Conservation (phyloP, 2,113 vertebrate species). For the Pitta sordida region DNA sequence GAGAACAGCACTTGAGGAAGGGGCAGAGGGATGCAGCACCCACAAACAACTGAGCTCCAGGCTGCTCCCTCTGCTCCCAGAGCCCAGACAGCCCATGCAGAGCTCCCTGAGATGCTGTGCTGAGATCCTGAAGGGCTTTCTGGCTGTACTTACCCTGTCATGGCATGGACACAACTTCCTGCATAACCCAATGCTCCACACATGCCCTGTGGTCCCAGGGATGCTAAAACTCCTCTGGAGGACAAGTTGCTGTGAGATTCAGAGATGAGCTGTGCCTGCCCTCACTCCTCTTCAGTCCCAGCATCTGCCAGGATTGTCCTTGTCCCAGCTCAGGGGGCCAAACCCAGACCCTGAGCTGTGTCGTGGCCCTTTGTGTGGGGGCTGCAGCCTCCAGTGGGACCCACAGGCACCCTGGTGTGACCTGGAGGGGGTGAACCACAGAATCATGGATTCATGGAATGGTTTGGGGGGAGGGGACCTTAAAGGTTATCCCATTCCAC, state of each 20-base stretch:
- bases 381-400: background rate
- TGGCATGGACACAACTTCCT: rapidly evolving
- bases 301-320: background rate
- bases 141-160: background rate
- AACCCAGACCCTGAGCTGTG: background rate
- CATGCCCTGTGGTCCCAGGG: background rate
- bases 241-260: background rate
- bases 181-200: background rate
- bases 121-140: background rate
- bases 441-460: background rate
- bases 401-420: background rate
- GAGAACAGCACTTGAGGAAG: background rate
- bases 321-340: background rate
- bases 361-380: too few relatives aligned
- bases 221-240: background rate
- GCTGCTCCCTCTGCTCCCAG: background rate
- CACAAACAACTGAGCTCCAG: rapidly evolving
- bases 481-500: rapidly evolving
- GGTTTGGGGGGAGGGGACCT: background rate
- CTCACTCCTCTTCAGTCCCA: background rate
- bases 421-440: background rate
- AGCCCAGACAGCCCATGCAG: background rate
- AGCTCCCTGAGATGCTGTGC: background rate
- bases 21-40: background rate
- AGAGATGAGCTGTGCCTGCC: background rate